Evolutionary conservation across 1,140 invertebrate genomes (phyloP), one percentile per base, ranked within the genome.

Genomic region (Saccostrea cuccullata): DNA sequence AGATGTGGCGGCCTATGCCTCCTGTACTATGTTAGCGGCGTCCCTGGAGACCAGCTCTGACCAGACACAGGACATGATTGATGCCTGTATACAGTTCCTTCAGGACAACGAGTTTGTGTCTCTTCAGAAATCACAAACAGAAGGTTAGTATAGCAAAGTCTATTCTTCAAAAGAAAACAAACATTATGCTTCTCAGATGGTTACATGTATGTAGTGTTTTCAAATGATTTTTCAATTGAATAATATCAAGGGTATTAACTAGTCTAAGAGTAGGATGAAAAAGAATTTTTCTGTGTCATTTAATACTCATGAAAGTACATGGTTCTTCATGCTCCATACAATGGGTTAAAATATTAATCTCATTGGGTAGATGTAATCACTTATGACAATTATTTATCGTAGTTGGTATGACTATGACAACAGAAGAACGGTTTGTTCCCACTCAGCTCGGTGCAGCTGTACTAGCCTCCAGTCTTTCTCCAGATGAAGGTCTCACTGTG

Each of bases 401-500:
- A 85, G 84, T 84, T 91, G 89, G 89, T 23, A 94, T 47, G 47
- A 47, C 47, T 23, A 94, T 47, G 47, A 47, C 47, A 92, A 95
- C 77, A 93, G 87, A 94, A 82, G 91, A 95, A 70, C 95, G 95
- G 89, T 98, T 97, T 96, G 95, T 97, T 82, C 96, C 98, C 12
- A 98, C 98, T 26, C 96, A 97, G 82, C 95, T 99, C 23, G 99
- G 98, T 0, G 97, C 97, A 93, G 99, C 98, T 23, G 98, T 98
- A 93, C 95, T 99, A 26, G 97, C 98, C 82, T 98, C 98, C 0
- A 98, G 98, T 0, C 96, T 99, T 94, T 97, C 98, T 23, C 98
- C 98, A 0, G 97, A 97, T 94, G 98, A 99, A 94, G 98, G 98
- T 3, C 95, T 55, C 1, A 36, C 30, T 36, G 96, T 99, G 26